Evolutionary conservation across 2,113 vertebrate genomes (phyloP).

Genomic region (Hypocryptadius cinnamomeus): DNA sequence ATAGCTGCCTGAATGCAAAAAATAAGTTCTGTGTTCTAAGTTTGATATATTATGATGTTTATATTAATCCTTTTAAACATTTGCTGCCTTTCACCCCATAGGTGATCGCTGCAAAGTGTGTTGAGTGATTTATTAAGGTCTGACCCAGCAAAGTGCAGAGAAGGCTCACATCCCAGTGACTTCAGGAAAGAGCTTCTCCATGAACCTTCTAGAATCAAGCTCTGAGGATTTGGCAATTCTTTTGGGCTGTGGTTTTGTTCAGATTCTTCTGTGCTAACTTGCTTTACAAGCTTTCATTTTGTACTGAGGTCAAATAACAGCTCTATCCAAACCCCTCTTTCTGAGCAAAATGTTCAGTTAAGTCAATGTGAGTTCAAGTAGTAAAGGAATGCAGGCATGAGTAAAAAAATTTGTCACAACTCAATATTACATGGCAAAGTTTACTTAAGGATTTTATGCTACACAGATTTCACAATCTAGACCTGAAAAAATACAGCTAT

Average conservation of each 20-base stretch:
- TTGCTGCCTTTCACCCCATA: slow-evolving; percentile 28
- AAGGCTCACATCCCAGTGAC: slow-evolving; percentile 9
- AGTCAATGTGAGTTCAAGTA: neutral
- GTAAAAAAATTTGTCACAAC: neutral
- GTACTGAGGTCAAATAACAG: neutral
- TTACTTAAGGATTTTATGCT: neutral
- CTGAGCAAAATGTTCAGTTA: neutral
- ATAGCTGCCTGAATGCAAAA: slow-evolving; percentile 33
- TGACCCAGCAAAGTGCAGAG: slow-evolving; percentile 17
- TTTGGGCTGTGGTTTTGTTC: neutral
- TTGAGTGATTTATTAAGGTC: slow-evolving; percentile 14
- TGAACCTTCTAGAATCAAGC: neutral
- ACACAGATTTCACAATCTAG: neutral
- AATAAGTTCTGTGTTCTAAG: slow-evolving; percentile 24
- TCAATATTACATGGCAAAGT: neutral
- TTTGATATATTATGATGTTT: slow-evolving; percentile 47
- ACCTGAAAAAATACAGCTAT: neutral
- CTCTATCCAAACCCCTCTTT: neutral
- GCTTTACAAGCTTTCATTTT: neutral
- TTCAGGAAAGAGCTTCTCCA: neutral
- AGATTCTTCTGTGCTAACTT: neutral
- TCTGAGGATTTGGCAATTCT: neutral
- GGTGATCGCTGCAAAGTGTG: slow-evolving; percentile 1
- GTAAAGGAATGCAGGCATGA: neutral
- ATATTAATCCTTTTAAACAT: slow-evolving; percentile 52